Conservation (phyloP, 1,140 invertebrate species). For the Pseudomyrmex concolor region DNA sequence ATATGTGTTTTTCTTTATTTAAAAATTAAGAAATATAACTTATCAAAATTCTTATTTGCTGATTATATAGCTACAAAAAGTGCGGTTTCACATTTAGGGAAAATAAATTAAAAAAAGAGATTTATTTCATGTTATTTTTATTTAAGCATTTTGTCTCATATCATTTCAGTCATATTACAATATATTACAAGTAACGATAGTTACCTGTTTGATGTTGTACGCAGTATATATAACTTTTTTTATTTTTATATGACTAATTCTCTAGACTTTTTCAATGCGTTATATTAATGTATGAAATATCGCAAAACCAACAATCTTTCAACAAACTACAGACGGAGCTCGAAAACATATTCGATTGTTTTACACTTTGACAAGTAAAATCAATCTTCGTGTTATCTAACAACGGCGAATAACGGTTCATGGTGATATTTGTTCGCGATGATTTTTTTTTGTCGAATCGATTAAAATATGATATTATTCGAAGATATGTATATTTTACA, state of each 20-base stretch:
- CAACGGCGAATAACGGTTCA: slow-evolving; percentile 43
- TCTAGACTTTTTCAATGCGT: slow-evolving; percentile 51
- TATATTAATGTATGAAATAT: slow-evolving; percentile 61
- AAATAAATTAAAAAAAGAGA: background rate
- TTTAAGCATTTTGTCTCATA: slow-evolving; percentile 62
- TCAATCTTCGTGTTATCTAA: slow-evolving; percentile 37
- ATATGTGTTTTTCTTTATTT: no score
- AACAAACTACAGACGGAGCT: slow-evolving; percentile 55
- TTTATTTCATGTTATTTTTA: slow-evolving; percentile 58
- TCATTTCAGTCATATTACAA: slow-evolving; percentile 61
- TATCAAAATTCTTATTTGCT: no score
- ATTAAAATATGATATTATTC: slow-evolving; percentile 55
- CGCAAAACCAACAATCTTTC: slow-evolving; percentile 56
- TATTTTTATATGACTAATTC: slow-evolving; percentile 58
- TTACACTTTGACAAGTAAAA: slow-evolving; percentile 37
- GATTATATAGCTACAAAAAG: no score
- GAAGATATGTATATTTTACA: slow-evolving; percentile 56
- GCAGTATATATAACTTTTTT: slow-evolving; percentile 52
- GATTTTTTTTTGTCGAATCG: slow-evolving; percentile 18
- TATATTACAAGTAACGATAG: slow-evolving; percentile 60
- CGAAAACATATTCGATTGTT: slow-evolving; percentile 45
- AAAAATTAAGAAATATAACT: no score
- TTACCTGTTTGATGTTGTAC: slow-evolving; percentile 59
- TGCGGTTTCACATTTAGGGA: background rate
- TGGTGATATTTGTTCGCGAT: slow-evolving; percentile 27